phyloP scores from a whole-genome alignment of 1,140 invertebrate species.

The Antheraea mylitta region DNA sequence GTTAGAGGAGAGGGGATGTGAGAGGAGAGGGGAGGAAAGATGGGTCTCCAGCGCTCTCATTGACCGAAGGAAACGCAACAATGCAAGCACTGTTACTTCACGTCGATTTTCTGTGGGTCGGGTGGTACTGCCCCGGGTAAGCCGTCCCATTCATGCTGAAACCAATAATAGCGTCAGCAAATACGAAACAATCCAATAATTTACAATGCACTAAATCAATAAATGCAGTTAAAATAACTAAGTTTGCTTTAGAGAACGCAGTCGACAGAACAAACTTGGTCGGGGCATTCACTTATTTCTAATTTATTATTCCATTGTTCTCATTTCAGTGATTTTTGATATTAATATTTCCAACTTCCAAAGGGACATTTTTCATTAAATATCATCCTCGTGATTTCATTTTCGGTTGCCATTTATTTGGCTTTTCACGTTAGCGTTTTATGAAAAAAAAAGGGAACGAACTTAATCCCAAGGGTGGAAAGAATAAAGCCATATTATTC shows the following conservation, averaged over 20 bases:
- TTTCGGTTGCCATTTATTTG: conserved; percentile 4
- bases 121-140: too few species aligned
- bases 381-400: conserved; percentile 4
- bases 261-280: not conserved
- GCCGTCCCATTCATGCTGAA: too few species aligned
- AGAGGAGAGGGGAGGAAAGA: too few species aligned
- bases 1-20: too few species aligned
- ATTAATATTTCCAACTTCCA: not conserved
- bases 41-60: too few species aligned
- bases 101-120: too few species aligned
- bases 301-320: not conserved
- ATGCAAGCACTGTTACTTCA: too few species aligned
- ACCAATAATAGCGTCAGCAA: too few species aligned
- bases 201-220: too few species aligned
- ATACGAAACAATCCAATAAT: too few species aligned
- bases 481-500: conserved; percentile 1
- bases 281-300: not conserved
- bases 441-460: conserved; percentile 11
- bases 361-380: conserved; percentile 3
- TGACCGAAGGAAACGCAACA: too few species aligned
- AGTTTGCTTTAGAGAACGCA: not conserved
- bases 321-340: not conserved
- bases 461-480: conserved; percentile 2
- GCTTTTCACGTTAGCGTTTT: conserved; percentile 2
- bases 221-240: not conserved